These are phyloP conservation scores for Iselma pallidipennis DNA, from an alignment of 2,888 invertebrate species.

Conservation along the genomic window DNA sequence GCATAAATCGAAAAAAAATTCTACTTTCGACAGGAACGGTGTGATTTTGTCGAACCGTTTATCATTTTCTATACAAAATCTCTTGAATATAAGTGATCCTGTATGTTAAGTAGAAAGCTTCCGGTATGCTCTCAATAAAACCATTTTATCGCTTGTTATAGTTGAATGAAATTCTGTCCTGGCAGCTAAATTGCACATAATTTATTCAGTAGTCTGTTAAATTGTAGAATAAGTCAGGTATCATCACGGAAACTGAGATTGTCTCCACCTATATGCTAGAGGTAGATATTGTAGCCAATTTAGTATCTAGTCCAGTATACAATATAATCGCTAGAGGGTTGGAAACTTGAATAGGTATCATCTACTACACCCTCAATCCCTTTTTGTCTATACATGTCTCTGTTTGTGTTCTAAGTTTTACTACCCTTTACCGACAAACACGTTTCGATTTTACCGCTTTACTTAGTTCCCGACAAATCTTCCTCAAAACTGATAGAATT, in stretches of 20 bases:
- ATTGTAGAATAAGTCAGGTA: constrained; percentile 3
- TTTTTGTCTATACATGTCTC: not conserved
- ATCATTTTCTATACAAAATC: constrained; percentile 34
- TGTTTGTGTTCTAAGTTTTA: no score
- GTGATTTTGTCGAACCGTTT: no score
- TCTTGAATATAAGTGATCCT: constrained; percentile 35
- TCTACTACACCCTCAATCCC: not conserved
- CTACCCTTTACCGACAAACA: not conserved
- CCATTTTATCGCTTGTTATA: constrained; percentile 5
- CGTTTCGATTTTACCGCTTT: not conserved
- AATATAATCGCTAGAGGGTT: no score
- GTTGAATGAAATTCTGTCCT: constrained; percentile 2
- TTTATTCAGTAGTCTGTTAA: constrained; percentile 2
- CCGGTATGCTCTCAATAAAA: constrained; percentile 12
- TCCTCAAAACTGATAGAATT: no score
- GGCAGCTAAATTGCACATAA: constrained; percentile 1
- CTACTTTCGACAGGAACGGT: no score
- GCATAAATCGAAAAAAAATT: no score
- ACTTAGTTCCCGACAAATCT: not conserved
- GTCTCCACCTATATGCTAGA: not conserved
- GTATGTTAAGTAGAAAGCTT: constrained; percentile 25
- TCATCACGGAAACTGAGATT: not conserved
- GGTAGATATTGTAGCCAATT: not conserved
- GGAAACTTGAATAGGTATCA: not conserved
- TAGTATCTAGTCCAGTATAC: not conserved